Conservation (phyloP, 2,888 invertebrate genomes). For the Cephus nigrinus region DNA sequence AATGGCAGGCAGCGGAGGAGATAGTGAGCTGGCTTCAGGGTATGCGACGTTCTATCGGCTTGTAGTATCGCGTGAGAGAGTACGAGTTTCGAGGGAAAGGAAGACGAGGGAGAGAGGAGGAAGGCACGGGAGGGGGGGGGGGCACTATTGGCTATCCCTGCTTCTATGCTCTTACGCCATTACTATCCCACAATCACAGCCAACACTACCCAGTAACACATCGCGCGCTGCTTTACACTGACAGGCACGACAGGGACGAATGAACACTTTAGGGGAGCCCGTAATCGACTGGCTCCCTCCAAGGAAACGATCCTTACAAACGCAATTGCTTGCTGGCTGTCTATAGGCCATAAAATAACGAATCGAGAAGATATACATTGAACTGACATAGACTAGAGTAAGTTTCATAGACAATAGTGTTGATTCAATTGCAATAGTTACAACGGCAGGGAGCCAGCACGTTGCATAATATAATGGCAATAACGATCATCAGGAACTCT, state of each 20-base stretch:
- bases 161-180: background rate
- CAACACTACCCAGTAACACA: background rate
- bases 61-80: constrained; percentile 52
- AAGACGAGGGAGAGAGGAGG: constrained; percentile 16
- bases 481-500: no score
- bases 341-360: no score
- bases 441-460: no score
- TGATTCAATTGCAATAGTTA: no score
- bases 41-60: constrained; percentile 26
- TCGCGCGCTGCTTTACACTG: background rate
- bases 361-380: no score
- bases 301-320: background rate
- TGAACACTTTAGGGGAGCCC: no score
- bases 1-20: background rate
- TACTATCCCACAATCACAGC: background rate
- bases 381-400: no score
- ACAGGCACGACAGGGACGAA: no score
- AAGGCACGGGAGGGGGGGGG: constrained; percentile 31
- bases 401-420: no score
- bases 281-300: no score
- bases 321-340: background rate
- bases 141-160: constrained; percentile 40
- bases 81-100: constrained; percentile 18
- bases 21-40: background rate
- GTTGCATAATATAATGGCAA: no score